These are phyloP conservation scores for Bucco capensis DNA, from an alignment of 2,113 vertebrate species.

Conservation along the genomic window DNA sequence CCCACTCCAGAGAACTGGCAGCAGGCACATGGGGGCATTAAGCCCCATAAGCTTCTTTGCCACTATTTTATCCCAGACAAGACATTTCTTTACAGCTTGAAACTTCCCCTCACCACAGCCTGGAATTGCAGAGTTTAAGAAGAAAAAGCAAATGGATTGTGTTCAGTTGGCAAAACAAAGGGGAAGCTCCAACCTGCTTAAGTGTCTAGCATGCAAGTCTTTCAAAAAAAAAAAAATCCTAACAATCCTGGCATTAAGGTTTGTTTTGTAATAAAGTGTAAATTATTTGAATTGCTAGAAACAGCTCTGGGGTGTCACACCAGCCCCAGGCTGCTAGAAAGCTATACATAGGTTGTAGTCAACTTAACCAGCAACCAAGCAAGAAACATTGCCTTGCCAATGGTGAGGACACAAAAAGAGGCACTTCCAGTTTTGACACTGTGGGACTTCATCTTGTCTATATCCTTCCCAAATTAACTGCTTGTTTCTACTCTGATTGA, in stretches of 20 bases:
- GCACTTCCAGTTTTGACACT: neutral
- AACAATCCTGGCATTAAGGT: neutral
- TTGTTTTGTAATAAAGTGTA: neutral
- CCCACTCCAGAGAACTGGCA: no score
- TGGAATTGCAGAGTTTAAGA: neutral
- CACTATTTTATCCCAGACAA: neutral
- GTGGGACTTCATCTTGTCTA: neutral
- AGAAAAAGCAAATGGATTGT: neutral
- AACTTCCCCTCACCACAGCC: neutral
- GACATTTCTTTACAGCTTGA: neutral
- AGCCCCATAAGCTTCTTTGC: neutral
- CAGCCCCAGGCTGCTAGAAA: neutral
- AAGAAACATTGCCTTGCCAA: neutral
- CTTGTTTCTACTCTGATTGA: neutral
- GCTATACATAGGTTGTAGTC: fast-evolving
- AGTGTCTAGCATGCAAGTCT: neutral
- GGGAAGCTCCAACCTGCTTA: neutral
- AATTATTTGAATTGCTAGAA: neutral
- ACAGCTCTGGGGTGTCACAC: neutral
- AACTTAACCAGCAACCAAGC: neutral
- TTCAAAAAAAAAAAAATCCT: neutral
- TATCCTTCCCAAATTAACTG: neutral
- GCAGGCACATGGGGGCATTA: neutral
- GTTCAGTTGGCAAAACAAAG: neutral
- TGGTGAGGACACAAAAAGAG: neutral